Evolutionary conservation across 2,888 invertebrate genomes (phyloP).

Genomic region (Sepiola atlantica): DNA sequence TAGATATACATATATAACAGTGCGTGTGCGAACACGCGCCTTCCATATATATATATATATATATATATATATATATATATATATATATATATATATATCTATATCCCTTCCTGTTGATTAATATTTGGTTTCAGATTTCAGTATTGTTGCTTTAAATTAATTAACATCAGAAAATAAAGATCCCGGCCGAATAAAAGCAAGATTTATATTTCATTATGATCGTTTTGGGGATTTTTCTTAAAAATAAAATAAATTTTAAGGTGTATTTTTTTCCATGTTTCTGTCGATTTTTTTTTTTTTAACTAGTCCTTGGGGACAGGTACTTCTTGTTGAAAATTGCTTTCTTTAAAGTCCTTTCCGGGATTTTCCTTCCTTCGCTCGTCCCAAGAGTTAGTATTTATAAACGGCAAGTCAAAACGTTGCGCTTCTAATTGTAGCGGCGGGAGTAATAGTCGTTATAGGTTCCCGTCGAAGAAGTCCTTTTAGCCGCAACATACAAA

Average conservation of each 20-base stretch:
- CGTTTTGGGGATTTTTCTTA: no score
- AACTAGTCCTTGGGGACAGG: background rate
- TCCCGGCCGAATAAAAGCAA: background rate
- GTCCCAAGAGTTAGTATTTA: background rate
- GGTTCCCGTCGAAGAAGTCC: conserved; percentile 2
- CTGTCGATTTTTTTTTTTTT: background rate
- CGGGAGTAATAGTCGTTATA: background rate
- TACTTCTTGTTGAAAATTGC: background rate
- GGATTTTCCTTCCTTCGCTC: background rate
- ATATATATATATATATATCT: no score
- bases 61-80: no score
- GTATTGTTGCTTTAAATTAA: background rate
- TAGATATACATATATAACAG: background rate
- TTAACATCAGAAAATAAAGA: background rate
- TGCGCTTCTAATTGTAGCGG: background rate
- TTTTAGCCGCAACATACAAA: conserved; percentile 3
- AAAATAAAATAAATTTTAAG: no score
- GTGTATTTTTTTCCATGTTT: no score
- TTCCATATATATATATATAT: no score
- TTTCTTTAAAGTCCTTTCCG: background rate
- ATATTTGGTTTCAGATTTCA: background rate
- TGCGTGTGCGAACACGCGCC: no score
- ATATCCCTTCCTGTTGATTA: background rate
- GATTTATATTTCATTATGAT: background rate
- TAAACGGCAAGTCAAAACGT: background rate